Conservation (phyloP, 1,140 invertebrate species). For the Brachionus plicatilis region DNA sequence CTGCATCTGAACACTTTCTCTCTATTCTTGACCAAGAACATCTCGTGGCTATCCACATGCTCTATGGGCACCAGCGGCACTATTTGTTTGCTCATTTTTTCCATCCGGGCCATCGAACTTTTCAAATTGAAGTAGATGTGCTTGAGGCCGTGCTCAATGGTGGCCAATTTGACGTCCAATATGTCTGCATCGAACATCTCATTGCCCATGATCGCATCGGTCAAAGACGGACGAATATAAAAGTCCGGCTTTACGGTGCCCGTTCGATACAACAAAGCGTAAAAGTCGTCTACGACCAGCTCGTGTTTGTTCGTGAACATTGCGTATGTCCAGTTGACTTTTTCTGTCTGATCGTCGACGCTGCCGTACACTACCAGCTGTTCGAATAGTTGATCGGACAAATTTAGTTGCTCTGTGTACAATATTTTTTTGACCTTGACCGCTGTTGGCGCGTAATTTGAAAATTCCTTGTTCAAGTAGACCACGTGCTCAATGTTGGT, state of each 20-base stretch:
- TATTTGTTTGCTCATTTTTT: not conserved
- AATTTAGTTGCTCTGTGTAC: not conserved
- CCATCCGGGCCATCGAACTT: not conserved
- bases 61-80: not conserved
- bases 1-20: not conserved
- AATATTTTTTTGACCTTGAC: not conserved
- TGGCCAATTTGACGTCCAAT: not conserved
- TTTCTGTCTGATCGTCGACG: not conserved
- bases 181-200: not conserved
- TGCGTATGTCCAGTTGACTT: not conserved
- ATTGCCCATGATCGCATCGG: not conserved
- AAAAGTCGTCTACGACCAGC: not conserved
- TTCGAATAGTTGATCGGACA: not conserved
- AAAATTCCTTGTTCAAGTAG: not conserved
- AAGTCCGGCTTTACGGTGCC: not conserved
- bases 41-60: not conserved
- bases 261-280: not conserved
- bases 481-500: not conserved
- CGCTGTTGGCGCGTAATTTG: not conserved
- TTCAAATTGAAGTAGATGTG: slow-evolving; percentile 37
- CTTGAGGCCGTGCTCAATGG: not conserved
- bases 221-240: not conserved
- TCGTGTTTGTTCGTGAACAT: not conserved
- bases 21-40: not conserved
- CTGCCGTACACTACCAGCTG: not conserved